A percentile compares a stretch with the other conserved stretches of the same genome.
phyloP scores from a whole-genome alignment of 1,140 invertebrate genomes.

The Homalodisca vitripennis region DNA sequence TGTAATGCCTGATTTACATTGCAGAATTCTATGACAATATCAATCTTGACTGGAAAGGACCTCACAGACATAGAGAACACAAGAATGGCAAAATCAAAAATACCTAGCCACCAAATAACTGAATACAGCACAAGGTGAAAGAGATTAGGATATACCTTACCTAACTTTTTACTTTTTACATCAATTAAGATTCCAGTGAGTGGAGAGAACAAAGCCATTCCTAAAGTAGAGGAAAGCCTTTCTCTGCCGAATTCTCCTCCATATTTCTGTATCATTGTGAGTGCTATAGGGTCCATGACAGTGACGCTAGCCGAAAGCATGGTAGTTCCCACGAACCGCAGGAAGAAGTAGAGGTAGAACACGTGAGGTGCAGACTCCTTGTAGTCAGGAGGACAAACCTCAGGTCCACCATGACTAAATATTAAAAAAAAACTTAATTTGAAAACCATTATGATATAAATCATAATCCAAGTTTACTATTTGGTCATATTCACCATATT shows the following conservation, averaged over 20 bases:
- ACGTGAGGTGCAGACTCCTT: conserved; percentile 69
- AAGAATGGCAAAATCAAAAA: too few species aligned
- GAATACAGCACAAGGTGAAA: too few species aligned
- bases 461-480: conserved; percentile 38
- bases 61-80: too few species aligned
- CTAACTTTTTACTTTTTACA: conserved; percentile 54
- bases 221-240: conserved; percentile 72
- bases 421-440: too few species aligned
- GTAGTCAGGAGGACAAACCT: conserved; percentile 71
- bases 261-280: conserved; percentile 74
- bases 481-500: too few species aligned
- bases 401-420: conserved; percentile 60
- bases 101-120: too few species aligned
- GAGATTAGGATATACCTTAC: conserved; percentile 47
- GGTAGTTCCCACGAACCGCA: conserved; percentile 71
- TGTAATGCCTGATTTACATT: too few species aligned
- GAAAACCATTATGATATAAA: too few species aligned
- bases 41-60: too few species aligned
- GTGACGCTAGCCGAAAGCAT: conserved; percentile 74
- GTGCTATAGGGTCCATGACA: conserved; percentile 78
- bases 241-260: conserved; percentile 78
- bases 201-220: conserved; percentile 77
- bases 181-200: conserved; percentile 76
- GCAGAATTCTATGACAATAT: too few species aligned
- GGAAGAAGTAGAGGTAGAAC: conserved; percentile 75